These are phyloP conservation scores for Labeo calbasu DNA, from an alignment of 2,797 vertebrate genomes.

Conservation along the genomic window DNA sequence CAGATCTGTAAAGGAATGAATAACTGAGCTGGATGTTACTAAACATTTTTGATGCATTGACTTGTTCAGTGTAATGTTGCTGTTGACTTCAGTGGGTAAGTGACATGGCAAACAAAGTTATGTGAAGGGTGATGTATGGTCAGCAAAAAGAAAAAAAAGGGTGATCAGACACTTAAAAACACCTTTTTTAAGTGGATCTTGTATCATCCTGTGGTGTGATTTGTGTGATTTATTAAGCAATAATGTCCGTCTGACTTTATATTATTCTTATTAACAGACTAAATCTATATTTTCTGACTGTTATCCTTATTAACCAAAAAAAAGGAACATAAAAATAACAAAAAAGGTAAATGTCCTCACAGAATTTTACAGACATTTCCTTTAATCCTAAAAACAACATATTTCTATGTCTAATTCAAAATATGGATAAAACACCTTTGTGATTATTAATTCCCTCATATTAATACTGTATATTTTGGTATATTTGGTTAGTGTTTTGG, in stretches of 20 bases:
- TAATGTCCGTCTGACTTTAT: too few relatives aligned
- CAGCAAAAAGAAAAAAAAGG: neutral
- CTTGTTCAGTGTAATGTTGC: conserved; percentile 3
- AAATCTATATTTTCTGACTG: too few relatives aligned
- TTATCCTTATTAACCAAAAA: too few relatives aligned
- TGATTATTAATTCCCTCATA: neutral
- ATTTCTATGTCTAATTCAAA: neutral
- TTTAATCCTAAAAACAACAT: neutral
- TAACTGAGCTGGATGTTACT: neutral
- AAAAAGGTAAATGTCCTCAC: too few relatives aligned
- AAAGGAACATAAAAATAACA: too few relatives aligned
- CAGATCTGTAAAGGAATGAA: neutral
- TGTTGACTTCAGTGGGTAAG: neutral
- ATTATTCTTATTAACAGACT: too few relatives aligned
- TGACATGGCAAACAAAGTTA: neutral
- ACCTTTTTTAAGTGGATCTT: too few relatives aligned
- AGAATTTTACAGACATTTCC: neutral
- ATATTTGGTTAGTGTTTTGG: too few relatives aligned
- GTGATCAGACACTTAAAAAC: too few relatives aligned
- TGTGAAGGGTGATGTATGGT: neutral
- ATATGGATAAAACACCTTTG: neutral
- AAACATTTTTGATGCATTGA: neutral
- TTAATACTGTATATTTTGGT: neutral
- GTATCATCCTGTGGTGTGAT: too few relatives aligned
- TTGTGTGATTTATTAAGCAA: too few relatives aligned